Base-by-base conservation (phyloP, 2,113 vertebrate species). In the Acanthochromis polyacanthus region DNA sequence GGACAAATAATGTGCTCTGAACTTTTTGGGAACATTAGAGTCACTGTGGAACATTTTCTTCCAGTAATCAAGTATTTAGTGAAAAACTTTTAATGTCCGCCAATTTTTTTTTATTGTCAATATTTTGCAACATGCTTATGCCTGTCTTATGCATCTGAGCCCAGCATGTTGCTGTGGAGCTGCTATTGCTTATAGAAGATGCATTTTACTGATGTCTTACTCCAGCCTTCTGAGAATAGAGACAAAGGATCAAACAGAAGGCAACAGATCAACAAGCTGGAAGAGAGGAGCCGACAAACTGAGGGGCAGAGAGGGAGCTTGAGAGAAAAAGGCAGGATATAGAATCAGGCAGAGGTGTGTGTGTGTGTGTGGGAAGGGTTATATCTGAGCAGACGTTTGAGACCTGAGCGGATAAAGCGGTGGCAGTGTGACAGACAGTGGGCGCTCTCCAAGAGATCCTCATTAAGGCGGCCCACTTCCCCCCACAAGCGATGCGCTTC, bases 221-320 rank as follows among this genome's bases (percentile, higher is more conserved):
- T 93, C 64, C n/a, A 63, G 82, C 70, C 85, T 75, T 85, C 71
- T 82, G 75, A 75, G 69, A 60, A 81, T 81, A 64, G 85, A 90
- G 61, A 90, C 88, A 93, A 86, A 89, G 62, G 81, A 92, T 93
- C 87, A 92, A 93, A 91, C 79, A 81, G 72, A 81, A 70, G 43
- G 71, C 57, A 75, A 60, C 57, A 60, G 71, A 84, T 82, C 84
- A 86, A 76, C 71, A 75, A 56, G 72, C 71, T 71, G 81, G 58
- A 74, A 75, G 63, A 73, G 57, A 78, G 51, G 38, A 43, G 51
- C 23, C 51, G 82, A 75, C 52, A 78, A 85, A 80, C 64, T 64
- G 65, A 70, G 36, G 20, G 25, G 60, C 45, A 64, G 52, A 77
- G 48, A 67, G 22, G 53, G 58, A 75, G 52, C 50, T 40, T 17